Evolutionary conservation across 2,888 invertebrate species (phyloP).

Genomic region (Apamea sordens): DNA sequence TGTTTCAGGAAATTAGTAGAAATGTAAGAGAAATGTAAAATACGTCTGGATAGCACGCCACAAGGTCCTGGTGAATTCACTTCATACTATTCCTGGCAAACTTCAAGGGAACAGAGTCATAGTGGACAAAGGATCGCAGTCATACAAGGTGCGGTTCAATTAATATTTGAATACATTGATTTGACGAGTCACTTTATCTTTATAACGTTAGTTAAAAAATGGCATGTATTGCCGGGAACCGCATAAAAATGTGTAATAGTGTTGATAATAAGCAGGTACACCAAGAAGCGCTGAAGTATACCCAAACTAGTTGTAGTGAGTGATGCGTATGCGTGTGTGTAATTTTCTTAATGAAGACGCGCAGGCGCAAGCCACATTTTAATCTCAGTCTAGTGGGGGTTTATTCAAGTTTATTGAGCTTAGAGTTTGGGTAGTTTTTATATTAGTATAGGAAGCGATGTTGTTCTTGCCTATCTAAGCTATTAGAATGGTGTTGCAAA

Average conservation of each 20-base stretch:
- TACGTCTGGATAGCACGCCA: not conserved
- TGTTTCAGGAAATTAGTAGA: not conserved
- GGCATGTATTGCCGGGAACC: too few relatives aligned
- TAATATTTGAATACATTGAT: not conserved
- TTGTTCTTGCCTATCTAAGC: not conserved
- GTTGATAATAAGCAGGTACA: conserved; percentile 14
- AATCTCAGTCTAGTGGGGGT: conserved; percentile 20
- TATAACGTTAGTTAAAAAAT: not conserved
- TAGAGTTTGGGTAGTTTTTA: not conserved
- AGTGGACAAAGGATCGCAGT: too few relatives aligned
- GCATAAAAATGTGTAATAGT: not conserved
- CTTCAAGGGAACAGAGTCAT: not conserved
- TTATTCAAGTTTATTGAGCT: not conserved
- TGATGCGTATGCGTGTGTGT: conserved; percentile 35
- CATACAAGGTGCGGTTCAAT: not conserved
- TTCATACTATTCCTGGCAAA: too few relatives aligned
- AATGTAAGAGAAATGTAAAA: not conserved
- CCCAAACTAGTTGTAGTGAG: conserved; percentile 54
- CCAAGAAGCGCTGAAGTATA: conserved; percentile 36
- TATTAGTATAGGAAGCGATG: too few relatives aligned
- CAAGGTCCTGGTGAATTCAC: not conserved
- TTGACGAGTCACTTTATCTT: not conserved
- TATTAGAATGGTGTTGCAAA: not conserved
- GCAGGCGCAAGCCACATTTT: conserved; percentile 58
- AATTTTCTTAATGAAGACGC: conserved; percentile 73